Evolutionary conservation across 2,888 invertebrate genomes (phyloP), one percentile per base, ranked within the genome.

Genomic region (Prosopocoilus inquinatus): DNA sequence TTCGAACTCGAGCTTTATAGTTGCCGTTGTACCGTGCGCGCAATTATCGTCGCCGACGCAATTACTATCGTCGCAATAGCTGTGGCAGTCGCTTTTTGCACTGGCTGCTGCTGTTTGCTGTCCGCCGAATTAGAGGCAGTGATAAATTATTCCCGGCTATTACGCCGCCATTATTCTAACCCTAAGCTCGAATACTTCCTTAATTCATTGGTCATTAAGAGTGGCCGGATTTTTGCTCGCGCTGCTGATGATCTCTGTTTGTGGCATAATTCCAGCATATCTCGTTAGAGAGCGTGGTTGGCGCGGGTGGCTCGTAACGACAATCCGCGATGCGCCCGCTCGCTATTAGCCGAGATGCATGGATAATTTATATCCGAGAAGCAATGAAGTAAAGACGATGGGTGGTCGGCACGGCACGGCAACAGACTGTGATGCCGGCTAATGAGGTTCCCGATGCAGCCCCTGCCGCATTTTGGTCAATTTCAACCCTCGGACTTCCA

Each of bases 121-220:
- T 52, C 69, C 59, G 57, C 58, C 60, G 61, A 66, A 59, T 63
- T 62, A 59, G 55, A 59, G 60, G 63, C 55, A 62, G 62, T 65
- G 66, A 66, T 64, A 65, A 67, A 68, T 68, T 66, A 64, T 64
- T 63, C 61, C 54, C 59, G 59, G 61, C 63, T 60, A 64, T 67
- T 65, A 63, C 62, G 59, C 57, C 57, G 60, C 65, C 66, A 65
- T 67, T 69, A 69, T 65, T 57, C 62, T 53, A 58, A 59, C 61
- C 63, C 64, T 65, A 62, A 64, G 63, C 66, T 63, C 59, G 62
- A 66, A 67, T 66, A 67, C 67, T 67, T 69, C 67, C 70, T 70
- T 71, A 73, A 73, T 74, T 74, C 73, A 68, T 72, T 67, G 69
- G 71, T 70, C 72, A 72, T 74, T 73, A 72, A 72, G 70, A 70